Evolutionary conservation across 1,140 invertebrate genomes (phyloP).

Genomic region (Leptopilina boulardi): DNA sequence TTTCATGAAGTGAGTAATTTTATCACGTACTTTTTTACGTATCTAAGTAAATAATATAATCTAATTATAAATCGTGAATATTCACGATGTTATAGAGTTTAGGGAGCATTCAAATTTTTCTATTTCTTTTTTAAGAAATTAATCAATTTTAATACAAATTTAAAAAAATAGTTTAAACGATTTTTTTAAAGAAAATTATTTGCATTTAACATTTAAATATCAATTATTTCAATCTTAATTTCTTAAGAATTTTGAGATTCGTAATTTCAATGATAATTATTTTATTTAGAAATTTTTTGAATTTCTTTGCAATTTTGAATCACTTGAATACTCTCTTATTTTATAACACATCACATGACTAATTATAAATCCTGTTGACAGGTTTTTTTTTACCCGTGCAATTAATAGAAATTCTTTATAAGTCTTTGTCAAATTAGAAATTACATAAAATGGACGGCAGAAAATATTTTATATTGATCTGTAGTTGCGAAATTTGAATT

Average conservation of each 20-base stretch:
- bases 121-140: background rate
- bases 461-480: slow-evolving; percentile 20
- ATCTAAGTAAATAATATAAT: slow-evolving; percentile 4
- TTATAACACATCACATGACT: slow-evolving; percentile 19
- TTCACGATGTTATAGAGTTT: slow-evolving; percentile 1
- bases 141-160: background rate
- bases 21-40: slow-evolving; percentile 3
- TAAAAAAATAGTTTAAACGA: too few species aligned
- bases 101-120: background rate
- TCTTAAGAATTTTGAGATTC: too few species aligned
- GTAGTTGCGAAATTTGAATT: slow-evolving; percentile 13
- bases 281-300: background rate
- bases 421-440: slow-evolving; percentile 27
- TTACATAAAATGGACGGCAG: slow-evolving; percentile 27
- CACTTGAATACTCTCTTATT: background rate
- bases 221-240: too few species aligned
- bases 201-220: too few species aligned
- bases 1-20: background rate
- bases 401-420: slow-evolving; percentile 28
- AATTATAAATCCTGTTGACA: background rate
- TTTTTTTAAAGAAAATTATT: too few species aligned
- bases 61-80: slow-evolving; percentile 2
- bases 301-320: too few species aligned
- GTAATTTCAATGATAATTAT: background rate
- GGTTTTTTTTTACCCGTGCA: slow-evolving; percentile 6